phyloP scores from a whole-genome alignment of 1,140 invertebrate species.

The Drosophila paulistorum region DNA sequence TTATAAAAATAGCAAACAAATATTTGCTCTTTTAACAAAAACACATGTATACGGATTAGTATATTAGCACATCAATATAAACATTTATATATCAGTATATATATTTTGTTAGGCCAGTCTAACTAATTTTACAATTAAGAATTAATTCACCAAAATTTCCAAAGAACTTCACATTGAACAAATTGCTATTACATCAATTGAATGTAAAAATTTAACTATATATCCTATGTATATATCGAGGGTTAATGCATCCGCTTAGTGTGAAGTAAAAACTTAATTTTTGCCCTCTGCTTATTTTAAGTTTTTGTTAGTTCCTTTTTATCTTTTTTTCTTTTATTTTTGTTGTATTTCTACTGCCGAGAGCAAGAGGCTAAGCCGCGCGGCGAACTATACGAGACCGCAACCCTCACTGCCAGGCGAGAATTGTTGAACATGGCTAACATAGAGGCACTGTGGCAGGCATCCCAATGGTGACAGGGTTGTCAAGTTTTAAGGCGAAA shows the following conservation, averaged over 20 bases:
- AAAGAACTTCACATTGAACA: conserved; percentile 17
- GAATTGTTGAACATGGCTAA: conserved; percentile 13
- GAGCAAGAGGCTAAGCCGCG: conserved; percentile 46
- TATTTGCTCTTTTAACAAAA: conserved; percentile 38
- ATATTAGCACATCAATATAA: conserved; percentile 19
- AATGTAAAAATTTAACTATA: neutral
- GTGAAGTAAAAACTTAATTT: conserved; percentile 3
- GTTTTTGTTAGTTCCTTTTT: conserved; percentile 24
- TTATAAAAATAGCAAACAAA: conserved; percentile 63
- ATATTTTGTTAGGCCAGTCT: conserved; percentile 62
- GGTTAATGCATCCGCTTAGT: conserved; percentile 5
- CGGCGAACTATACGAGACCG: conserved; percentile 68
- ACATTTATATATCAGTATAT: conserved; percentile 18
- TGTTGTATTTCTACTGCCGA: conserved; percentile 15
- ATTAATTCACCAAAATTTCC: conserved; percentile 42
- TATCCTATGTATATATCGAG: neutral
- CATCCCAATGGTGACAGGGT: conserved; percentile 34
- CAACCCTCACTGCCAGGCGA: conserved; percentile 67
- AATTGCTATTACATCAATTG: conserved; percentile 43
- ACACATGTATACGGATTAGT: conserved; percentile 5
- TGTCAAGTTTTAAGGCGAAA: conserved; percentile 4
- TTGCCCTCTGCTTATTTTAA: conserved; percentile 15
- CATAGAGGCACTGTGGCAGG: conserved; percentile 17
- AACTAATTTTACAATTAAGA: conserved; percentile 56
- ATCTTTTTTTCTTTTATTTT: neutral